Percentiles rank a stretch among this genome's conserved stretches.
phyloP scores from a whole-genome alignment of 2,113 vertebrate genomes.

The Callaeas wilsoni region DNA sequence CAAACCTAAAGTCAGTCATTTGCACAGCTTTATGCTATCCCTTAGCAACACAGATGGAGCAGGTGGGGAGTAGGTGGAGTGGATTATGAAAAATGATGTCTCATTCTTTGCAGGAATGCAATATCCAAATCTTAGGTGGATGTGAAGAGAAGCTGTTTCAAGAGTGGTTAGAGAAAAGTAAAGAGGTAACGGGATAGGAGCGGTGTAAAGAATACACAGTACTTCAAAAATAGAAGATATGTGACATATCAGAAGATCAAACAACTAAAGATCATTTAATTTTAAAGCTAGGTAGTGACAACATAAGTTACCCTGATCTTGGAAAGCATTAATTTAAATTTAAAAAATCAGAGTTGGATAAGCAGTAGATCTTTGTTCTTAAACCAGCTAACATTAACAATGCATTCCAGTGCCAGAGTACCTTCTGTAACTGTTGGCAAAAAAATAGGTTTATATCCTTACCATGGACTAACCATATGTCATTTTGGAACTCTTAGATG shows the following conservation, averaged over 20 bases:
- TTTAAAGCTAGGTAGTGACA: not conserved
- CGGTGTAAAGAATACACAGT: accelerated
- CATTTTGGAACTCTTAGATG: not conserved
- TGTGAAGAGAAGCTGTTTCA: not conserved
- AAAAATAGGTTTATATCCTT: not conserved
- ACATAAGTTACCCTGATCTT: not conserved
- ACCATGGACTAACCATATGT: not conserved
- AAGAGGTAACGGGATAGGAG: not conserved
- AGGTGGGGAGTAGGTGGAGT: constrained; percentile 60
- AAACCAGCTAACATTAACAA: not conserved
- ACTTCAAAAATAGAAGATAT: not conserved
- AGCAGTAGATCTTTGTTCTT: not conserved
- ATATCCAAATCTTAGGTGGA: not conserved
- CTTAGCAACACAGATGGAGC: constrained; percentile 59
- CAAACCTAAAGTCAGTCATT: not conserved
- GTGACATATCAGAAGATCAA: not conserved
- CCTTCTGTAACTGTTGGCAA: not conserved
- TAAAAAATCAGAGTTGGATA: not conserved
- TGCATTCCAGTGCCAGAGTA: not conserved
- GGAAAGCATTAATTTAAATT: not conserved
- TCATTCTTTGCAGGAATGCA: constrained; percentile 29
- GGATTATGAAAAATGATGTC: constrained; percentile 18
- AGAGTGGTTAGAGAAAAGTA: not conserved
- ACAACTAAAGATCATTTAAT: not conserved
- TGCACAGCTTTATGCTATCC: constrained; percentile 22